These are phyloP conservation scores for Discoglossus pictus DNA, from an alignment of 2,797 vertebrate species.

Conservation along the genomic window DNA sequence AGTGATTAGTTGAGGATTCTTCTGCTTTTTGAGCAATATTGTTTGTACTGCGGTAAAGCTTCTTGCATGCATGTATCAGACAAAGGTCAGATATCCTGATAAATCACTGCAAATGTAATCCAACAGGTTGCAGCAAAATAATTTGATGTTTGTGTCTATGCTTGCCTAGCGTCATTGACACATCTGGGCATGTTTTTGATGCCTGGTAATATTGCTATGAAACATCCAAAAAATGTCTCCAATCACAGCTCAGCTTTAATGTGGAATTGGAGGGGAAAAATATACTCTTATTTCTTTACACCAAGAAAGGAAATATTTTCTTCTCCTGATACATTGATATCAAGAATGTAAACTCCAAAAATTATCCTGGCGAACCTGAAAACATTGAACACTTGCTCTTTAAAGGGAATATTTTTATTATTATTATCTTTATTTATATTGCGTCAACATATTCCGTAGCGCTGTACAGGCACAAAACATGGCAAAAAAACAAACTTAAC, in stretches of 20 bases:
- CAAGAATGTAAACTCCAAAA: too few relatives aligned
- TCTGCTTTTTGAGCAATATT: not conserved
- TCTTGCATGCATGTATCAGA: not conserved
- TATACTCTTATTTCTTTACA: conserved; percentile 1
- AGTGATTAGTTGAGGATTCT: too few relatives aligned
- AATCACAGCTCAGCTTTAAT: conserved; percentile 6
- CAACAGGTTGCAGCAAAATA: not conserved
- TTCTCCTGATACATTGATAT: not conserved
- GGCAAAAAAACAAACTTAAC: too few relatives aligned
- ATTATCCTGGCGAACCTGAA: too few relatives aligned
- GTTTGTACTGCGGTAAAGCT: not conserved
- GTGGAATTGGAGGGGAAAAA: conserved; percentile 9
- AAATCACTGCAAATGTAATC: not conserved
- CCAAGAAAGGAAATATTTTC: conserved; percentile 2
- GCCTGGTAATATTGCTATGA: conserved; percentile 3
- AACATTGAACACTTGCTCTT: too few relatives aligned
- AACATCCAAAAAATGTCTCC: not conserved
- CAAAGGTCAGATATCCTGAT: not conserved
- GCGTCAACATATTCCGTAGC: too few relatives aligned
- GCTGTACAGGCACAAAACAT: too few relatives aligned
- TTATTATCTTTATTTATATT: too few relatives aligned
- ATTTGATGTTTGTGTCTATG: conserved; percentile 1
- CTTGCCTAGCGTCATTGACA: conserved; percentile 4
- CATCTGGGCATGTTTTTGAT: conserved; percentile 1
- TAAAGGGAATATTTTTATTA: too few relatives aligned